Evolutionary conservation across 2,888 invertebrate genomes (phyloP).

Genomic region (Helicoverpa assulta): DNA sequence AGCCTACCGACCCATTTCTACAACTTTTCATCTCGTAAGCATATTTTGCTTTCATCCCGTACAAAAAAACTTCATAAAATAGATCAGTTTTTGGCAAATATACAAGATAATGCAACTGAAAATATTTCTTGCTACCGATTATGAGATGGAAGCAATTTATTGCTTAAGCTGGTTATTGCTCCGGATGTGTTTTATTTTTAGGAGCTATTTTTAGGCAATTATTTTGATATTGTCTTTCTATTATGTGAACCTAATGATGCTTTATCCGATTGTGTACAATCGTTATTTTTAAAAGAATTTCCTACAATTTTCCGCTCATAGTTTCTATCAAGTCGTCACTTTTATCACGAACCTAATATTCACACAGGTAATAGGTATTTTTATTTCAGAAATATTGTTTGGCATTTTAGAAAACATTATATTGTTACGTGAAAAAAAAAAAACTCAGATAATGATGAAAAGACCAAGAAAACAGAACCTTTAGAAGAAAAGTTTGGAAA

Average conservation of each 20-base stretch:
- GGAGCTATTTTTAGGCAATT: slow-evolving; percentile 8
- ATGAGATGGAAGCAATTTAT: slow-evolving; percentile 34
- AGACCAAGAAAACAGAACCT: background rate
- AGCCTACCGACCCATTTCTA: slow-evolving; percentile 26
- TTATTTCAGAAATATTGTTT: no score
- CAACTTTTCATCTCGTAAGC: slow-evolving; percentile 3
- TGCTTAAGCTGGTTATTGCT: slow-evolving; percentile 18
- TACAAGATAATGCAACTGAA: slow-evolving; percentile 49
- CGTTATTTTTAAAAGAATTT: no score
- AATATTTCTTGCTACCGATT: slow-evolving; percentile 42
- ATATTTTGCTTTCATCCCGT: slow-evolving; percentile 15
- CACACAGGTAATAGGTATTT: no score
- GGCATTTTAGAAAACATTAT: no score
- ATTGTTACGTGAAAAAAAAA: no score
- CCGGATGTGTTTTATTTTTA: slow-evolving; percentile 2
- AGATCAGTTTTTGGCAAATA: slow-evolving; percentile 53
- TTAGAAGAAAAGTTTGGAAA: background rate
- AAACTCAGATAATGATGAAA: no score
- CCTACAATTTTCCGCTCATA: no score
- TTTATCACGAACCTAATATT: no score
- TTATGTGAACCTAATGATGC: no score
- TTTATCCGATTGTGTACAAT: no score
- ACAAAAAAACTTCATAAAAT: slow-evolving; percentile 40
- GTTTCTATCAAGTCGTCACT: no score
- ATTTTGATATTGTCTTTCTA: background rate